Evolutionary conservation across 2,888 invertebrate genomes (phyloP), one percentile per base, ranked within the genome.

Genomic region (Mactromeris polynyma): DNA sequence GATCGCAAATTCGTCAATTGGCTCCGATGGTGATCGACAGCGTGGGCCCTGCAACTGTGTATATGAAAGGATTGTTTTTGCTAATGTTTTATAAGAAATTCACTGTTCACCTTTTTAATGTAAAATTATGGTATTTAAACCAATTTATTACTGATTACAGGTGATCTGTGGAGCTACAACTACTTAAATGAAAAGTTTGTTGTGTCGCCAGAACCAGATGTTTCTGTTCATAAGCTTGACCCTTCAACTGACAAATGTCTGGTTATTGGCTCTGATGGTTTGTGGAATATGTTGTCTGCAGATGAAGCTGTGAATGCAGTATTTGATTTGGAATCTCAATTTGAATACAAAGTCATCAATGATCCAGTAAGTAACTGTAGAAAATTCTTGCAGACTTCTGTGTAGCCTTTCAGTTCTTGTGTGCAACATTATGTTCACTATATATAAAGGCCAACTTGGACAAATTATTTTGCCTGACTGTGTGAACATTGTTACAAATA

Each of bases 101-200:
- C n/a, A n/a, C n/a, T n/a, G n/a, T n/a, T n/a, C 46, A 46, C 17
- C 7, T 46, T 46, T 46, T 46, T 46, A 58, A 54, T n/a, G 21
- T 14, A 17, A 19, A 7, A 58, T 58, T n/a, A n/a, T n/a, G n/a
- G 26, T 21, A 58, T 7, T n/a, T 58, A 19, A 58, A n/a, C n/a
- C 58, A 58, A 4, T 58, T 64, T 64, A 38, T 46, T 73, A 17
- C n/a, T 7, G 2, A 31, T 90, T 95, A 38, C 94, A 98, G 98
- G 99, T 81, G 99, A 99, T 97, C 97, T 99, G 26, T 99, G 99
- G 99, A 99, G 99, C 95, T 99, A 99, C 96, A 99, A 99, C 97
- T 98, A 98, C 1, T 98, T 98, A 88, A 98, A 98, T 94, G 98
- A 99, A 96, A 98, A 98, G 96, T 99, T 99, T 97, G 98, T 99